Base-by-base conservation (phyloP, 2,888 invertebrate species). In the Drosophila meridionalis region DNA sequence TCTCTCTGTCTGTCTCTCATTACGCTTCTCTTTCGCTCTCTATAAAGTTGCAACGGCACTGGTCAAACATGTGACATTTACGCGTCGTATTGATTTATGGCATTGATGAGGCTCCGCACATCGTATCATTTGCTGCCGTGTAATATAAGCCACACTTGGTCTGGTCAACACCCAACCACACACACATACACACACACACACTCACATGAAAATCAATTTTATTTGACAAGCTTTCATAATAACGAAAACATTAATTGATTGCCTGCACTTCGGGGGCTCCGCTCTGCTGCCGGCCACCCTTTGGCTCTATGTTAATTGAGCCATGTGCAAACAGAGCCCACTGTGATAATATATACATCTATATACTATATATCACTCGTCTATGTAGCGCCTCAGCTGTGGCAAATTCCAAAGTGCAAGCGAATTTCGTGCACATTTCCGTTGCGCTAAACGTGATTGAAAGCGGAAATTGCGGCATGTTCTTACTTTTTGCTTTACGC, bases 41-140 rank as follows among this genome's bases (percentile, higher is more conserved):
- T 12, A 36, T 26, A 11, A 52, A 26, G 20, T n/a, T 65, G 52
- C 47, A 68, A 36, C 57, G 64, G 40, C 32, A 20, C 48, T 63
- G 60, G 14, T 28, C 42, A 53, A 52, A 42, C 75, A 48, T 74
- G 56, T 69, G 73, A 72, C 59, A 79, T 76, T 68, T 83, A 71
- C 75, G 62, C 57, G 58, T 62, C 75, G 80, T 88, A 87, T 88
- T 86, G 86, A 86, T 86, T 88, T 87, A 86, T 84, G 76, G 65
- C 72, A 69, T 69, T 69, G 58, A 66, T 63, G 59, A 42, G 56
- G 34, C 50, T 26, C 40, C 52, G 42, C 50, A 50, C 20, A 61
- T 55, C 42, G 58, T 65, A 42, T 69, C 67, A 56, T 56, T 48
- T 48, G 59, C 58, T 36, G 63, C 50, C 58, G 64, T 68, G 80